Evolutionary conservation across 2,888 invertebrate species (phyloP), one percentile per base, ranked within the genome.

Genomic region (Agapostemon virescens): DNA sequence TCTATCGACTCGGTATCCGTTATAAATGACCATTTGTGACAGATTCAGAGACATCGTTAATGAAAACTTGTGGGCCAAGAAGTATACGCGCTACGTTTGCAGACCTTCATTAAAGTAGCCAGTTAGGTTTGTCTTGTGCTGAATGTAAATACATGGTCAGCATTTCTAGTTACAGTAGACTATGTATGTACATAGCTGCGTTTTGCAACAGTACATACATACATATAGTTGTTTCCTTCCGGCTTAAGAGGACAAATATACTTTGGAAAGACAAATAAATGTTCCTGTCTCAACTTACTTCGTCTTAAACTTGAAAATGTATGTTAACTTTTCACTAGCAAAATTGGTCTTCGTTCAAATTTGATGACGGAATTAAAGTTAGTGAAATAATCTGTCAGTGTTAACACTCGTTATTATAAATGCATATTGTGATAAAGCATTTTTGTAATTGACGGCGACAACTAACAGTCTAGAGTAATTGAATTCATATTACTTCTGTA

Each of bases 121-220:
- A 58, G 26, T 58, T 58, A 20, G 30, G 58, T 20, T 58, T 58
- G 58, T 58, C 58, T 20, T 58, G 17, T 6, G 9, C 63, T 17
- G 13, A 33, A 33, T 63, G 36, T 63, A 58, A 30, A 58, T 58
- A 20, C 58, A 30, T 33, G 58, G 58, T 58, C 58, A 58, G 58
- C 58, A 20, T 26, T 30, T 30, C 58, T 33, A 58, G 58, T 58
- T 58, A 20, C 58, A 58, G 30, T 33, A 7, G 30, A 58, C 30
- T 15, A 55, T 13, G 26, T 55, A 45, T n/a, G n/a, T 45, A 55
- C 26, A 55, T 26, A 58, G 20, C 26, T 26, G 20, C 26, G 2
- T 58, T 58, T 58, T 20, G 55, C 55, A 55, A 55, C 26, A 4
- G 55, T 55, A 6, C 58, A 26, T 58, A 30, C 20, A 45, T 45